phyloP scores from a whole-genome alignment of 1,140 invertebrate species.

The Sminthurides bifidus region DNA sequence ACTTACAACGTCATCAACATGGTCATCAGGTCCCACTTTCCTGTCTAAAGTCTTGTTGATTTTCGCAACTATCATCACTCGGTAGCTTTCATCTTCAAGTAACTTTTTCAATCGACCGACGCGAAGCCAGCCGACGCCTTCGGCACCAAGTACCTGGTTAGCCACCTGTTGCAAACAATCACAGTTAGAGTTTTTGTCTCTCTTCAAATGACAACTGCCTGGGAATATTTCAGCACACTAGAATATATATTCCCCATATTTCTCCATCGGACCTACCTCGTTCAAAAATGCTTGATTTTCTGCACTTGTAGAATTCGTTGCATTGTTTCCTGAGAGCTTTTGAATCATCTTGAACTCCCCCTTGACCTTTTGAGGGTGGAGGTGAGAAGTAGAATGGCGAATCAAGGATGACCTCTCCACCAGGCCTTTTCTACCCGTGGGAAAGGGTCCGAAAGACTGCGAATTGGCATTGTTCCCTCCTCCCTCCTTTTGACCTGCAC shows the following conservation, averaged over 20 bases:
- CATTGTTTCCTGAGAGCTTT: constrained; percentile 33
- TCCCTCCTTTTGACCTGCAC: constrained; percentile 14
- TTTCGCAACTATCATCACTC: constrained; percentile 89
- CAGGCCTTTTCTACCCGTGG: constrained; percentile 62
- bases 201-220: constrained; percentile 10
- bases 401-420: constrained; percentile 84
- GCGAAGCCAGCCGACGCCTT: constrained; percentile 95
- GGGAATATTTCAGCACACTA: no score
- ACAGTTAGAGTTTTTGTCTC: background rate
- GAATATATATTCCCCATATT: background rate
- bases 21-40: constrained; percentile 88
- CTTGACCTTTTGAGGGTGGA: constrained; percentile 43
- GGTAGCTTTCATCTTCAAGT: constrained; percentile 98
- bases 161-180: constrained; percentile 51
- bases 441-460: constrained; percentile 52
- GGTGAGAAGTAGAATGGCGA: constrained; percentile 50
- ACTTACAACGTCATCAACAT: constrained; percentile 94
- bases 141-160: constrained; percentile 80
- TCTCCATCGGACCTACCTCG: constrained; percentile 46
- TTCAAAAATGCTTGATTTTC: constrained; percentile 80
- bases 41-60: constrained; percentile 86
- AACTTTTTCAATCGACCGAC: constrained; percentile 85
- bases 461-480: background rate
- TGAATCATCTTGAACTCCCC: constrained; percentile 44
- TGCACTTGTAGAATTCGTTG: constrained; percentile 58